phyloP scores from a whole-genome alignment of 2,113 vertebrate genomes.

The Myanophis thanlyinensis region DNA sequence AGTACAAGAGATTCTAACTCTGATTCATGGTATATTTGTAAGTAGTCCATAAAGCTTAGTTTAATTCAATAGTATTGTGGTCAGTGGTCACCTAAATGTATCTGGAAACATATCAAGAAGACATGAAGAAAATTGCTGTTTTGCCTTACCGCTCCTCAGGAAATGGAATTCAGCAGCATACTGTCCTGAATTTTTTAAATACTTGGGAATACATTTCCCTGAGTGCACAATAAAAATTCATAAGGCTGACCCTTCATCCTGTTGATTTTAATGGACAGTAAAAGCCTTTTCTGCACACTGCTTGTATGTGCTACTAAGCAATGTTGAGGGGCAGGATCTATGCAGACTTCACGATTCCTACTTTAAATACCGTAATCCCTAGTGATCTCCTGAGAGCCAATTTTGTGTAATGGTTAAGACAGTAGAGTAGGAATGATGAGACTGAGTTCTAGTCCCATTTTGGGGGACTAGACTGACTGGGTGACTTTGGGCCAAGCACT shows the following conservation, averaged over 20 bases:
- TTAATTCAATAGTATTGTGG: no score
- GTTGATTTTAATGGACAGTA: background rate
- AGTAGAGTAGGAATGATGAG: background rate
- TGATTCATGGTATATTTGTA: background rate
- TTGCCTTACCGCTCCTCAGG: background rate
- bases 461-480: background rate
- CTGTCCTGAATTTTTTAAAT: background rate
- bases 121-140: background rate
- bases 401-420: background rate
- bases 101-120: background rate
- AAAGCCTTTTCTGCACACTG: no score
- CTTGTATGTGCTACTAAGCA: background rate
- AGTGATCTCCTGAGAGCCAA: background rate
- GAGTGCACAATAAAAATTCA: background rate
- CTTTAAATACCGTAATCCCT: background rate
- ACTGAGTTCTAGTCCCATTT: background rate
- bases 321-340: background rate
- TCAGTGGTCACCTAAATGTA: background rate
- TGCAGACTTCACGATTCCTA: background rate
- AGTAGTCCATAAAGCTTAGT: conserved; percentile 1
- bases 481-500: background rate
- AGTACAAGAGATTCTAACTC: background rate
- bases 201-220: background rate
- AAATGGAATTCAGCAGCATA: background rate
- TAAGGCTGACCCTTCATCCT: background rate